Conservation (phyloP, 1,140 invertebrate species). For the Drosophila nebulosa region DNA sequence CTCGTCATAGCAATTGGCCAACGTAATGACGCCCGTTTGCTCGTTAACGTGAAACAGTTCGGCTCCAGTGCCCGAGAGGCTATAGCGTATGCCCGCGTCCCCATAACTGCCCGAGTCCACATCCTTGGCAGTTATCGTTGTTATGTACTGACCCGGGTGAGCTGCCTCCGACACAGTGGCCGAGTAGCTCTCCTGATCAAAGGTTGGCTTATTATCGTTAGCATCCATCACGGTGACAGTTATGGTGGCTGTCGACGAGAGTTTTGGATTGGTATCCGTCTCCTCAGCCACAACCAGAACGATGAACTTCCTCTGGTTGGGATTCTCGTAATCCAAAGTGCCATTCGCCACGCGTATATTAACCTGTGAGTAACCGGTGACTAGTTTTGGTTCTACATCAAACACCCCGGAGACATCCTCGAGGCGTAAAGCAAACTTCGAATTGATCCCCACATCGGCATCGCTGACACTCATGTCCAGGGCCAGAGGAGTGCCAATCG, state of each 20-base stretch:
- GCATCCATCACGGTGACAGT: slow-evolving; percentile 91
- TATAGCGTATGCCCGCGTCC: slow-evolving; percentile 89
- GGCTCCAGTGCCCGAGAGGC: slow-evolving; percentile 90
- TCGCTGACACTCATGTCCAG: slow-evolving; percentile 93
- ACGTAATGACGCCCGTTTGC: slow-evolving; percentile 90
- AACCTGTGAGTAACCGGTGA: slow-evolving; percentile 89
- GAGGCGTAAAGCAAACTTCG: slow-evolving; percentile 88
- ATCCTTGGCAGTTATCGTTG: slow-evolving; percentile 90
- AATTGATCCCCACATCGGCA: slow-evolving; percentile 91
- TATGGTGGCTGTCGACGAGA: slow-evolving; percentile 93
- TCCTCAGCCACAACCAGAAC: slow-evolving; percentile 93
- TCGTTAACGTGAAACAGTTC: slow-evolving; percentile 92
- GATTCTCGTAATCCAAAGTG: slow-evolving; percentile 93
- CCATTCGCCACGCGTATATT: slow-evolving; percentile 90
- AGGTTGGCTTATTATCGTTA: slow-evolving; percentile 94
- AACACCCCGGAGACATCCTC: slow-evolving; percentile 91
- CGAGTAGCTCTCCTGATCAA: slow-evolving; percentile 88
- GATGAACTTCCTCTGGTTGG: slow-evolving; percentile 95
- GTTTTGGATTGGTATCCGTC: slow-evolving; percentile 86
- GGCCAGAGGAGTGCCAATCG: slow-evolving; percentile 90
- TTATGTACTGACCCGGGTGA: slow-evolving; percentile 86
- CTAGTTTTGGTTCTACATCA: slow-evolving; percentile 89
- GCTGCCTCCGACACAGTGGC: slow-evolving; percentile 88
- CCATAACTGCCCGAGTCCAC: slow-evolving; percentile 89
- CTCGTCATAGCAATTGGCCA: slow-evolving; percentile 86